These are phyloP conservation scores for Monopis laevigella DNA, from an alignment of 2,888 invertebrate genomes.

Conservation along the genomic window DNA sequence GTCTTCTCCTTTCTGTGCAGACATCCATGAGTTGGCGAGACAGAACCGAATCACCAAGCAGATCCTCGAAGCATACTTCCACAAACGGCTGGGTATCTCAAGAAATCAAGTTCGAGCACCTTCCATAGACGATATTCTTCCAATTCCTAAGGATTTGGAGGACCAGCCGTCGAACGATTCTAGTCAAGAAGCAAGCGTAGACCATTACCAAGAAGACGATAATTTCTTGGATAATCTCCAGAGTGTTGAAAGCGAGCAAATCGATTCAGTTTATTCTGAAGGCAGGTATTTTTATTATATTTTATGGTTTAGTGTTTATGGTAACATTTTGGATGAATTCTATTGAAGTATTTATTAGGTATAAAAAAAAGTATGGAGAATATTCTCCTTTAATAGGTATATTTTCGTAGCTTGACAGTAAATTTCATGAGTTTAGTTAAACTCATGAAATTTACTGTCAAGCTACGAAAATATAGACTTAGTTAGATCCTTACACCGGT, in stretches of 20 bases:
- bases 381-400: too few relatives aligned
- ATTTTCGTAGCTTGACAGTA: too few relatives aligned
- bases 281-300: slow-evolving; percentile 30
- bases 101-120: slow-evolving; percentile 58
- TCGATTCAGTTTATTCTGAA: slow-evolving; percentile 70
- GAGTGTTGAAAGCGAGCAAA: slow-evolving; percentile 77
- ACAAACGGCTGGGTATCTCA: slow-evolving; percentile 71
- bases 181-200: slow-evolving; percentile 29
- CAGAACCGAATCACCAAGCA: slow-evolving; percentile 82
- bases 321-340: too few relatives aligned
- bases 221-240: slow-evolving; percentile 65
- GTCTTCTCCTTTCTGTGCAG: slow-evolving; percentile 57
- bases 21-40: slow-evolving; percentile 70
- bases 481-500: too few relatives aligned
- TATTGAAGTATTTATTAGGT: too few relatives aligned
- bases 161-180: slow-evolving; percentile 28
- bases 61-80: slow-evolving; percentile 77
- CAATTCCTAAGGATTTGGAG: slow-evolving; percentile 43
- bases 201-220: slow-evolving; percentile 23
- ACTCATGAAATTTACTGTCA: too few relatives aligned
- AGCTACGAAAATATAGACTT: too few relatives aligned
- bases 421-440: too few relatives aligned
- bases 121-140: slow-evolving; percentile 73
- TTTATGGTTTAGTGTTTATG: too few relatives aligned
- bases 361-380: too few relatives aligned